Conservation (phyloP, 2,113 vertebrate species). For the human (Homo sapiens) region DNA sequence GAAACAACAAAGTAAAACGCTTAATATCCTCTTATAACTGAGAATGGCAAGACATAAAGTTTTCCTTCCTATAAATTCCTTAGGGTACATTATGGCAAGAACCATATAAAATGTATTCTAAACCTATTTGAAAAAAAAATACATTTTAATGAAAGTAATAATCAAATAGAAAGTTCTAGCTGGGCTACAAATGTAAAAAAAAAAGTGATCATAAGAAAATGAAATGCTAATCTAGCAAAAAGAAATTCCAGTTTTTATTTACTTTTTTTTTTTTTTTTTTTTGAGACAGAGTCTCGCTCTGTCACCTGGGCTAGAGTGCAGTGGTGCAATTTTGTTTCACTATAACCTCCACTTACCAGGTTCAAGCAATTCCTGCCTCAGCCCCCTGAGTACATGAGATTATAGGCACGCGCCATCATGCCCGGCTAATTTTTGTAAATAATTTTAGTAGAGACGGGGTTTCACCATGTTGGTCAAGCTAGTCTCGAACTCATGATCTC, state of each 20-base stretch:
- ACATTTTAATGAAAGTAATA: constrained; percentile 55
- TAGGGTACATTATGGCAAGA: constrained; percentile 23
- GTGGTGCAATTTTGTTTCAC: too few species aligned
- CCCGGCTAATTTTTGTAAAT: too few species aligned
- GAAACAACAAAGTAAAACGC: constrained; percentile 51
- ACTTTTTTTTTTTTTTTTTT: not conserved
- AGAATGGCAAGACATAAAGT: constrained; percentile 25
- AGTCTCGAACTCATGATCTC: too few species aligned
- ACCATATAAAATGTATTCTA: not conserved
- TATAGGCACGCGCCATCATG: too few species aligned
- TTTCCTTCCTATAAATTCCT: constrained; percentile 15
- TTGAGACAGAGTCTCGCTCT: too few species aligned
- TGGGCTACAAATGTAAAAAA: constrained; percentile 43
- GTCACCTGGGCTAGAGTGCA: too few species aligned
- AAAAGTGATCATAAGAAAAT: constrained; percentile 21
- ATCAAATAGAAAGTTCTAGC: constrained; percentile 16
- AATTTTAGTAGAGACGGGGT: too few species aligned
- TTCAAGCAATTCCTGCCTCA: too few species aligned
- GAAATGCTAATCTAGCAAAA: constrained; percentile 32
- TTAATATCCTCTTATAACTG: not conserved
- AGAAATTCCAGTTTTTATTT: constrained; percentile 48
- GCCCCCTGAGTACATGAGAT: too few species aligned
- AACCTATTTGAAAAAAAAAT: not conserved
- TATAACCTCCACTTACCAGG: too few species aligned
- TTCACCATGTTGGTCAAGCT: too few species aligned